Conservation (phyloP, 64 coral and sea anemone species). For the Montipora cactus region DNA sequence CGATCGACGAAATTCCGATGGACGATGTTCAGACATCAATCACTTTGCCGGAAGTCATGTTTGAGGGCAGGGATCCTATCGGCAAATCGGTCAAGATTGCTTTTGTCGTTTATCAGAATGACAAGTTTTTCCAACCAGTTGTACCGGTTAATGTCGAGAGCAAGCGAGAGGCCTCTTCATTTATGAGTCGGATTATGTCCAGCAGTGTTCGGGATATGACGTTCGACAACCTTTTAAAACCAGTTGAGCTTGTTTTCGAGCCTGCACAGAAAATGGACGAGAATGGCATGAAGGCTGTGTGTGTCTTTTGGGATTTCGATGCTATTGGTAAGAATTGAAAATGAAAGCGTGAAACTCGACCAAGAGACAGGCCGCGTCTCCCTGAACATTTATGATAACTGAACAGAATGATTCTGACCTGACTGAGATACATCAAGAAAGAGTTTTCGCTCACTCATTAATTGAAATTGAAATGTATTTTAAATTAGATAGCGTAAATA, state of each 20-base stretch:
- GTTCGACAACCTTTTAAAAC: slow-evolving; percentile 34
- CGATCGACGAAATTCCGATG: slow-evolving; percentile 18
- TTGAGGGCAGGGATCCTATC: slow-evolving; percentile 5
- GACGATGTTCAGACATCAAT: slow-evolving; percentile 47
- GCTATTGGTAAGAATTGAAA: slow-evolving; percentile 13
- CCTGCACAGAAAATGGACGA: not conserved
- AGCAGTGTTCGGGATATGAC: slow-evolving; percentile 56
- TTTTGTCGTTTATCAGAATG: slow-evolving; percentile 64
- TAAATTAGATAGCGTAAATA: too few species aligned
- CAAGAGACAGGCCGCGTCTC: too few species aligned
- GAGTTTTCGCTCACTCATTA: too few species aligned
- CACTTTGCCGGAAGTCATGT: slow-evolving; percentile 36
- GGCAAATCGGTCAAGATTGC: slow-evolving; percentile 13
- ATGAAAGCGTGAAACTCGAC: not conserved
- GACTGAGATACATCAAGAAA: too few species aligned
- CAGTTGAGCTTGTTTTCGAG: slow-evolving; percentile 49
- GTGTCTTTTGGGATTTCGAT: slow-evolving; percentile 57
- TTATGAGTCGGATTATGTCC: slow-evolving; percentile 44
- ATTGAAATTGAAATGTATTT: too few species aligned
- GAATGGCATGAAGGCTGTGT: not conserved
- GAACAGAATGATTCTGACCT: too few species aligned
- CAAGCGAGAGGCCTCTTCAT: not conserved
- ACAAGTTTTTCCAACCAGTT: slow-evolving; percentile 59
- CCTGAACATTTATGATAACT: too few species aligned
- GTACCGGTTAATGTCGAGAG: not conserved